Percentiles rank a stretch among this genome's conserved stretches.
phyloP scores from a whole-genome alignment of 2,113 vertebrate genomes.

The Gopherus flavomarginatus region DNA sequence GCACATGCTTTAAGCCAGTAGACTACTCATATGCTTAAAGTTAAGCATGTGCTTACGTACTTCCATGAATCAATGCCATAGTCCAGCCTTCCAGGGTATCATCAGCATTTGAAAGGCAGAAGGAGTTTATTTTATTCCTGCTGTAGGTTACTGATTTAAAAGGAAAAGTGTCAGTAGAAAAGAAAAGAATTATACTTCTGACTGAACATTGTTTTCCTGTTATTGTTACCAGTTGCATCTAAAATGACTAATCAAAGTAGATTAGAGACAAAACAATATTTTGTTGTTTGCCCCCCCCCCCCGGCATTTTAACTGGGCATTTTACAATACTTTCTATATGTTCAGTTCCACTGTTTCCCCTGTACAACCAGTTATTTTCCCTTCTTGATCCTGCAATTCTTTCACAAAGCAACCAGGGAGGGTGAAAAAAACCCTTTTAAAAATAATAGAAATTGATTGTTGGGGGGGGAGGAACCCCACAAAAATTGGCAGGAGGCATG shows the following conservation, averaged over 20 bases:
- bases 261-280: background rate
- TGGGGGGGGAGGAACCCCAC: background rate
- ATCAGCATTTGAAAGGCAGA: background rate
- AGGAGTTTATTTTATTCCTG: background rate
- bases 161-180: background rate
- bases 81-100: background rate
- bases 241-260: background rate
- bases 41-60: background rate
- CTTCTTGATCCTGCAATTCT: background rate
- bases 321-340: background rate
- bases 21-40: background rate
- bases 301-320: background rate
- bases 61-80: background rate
- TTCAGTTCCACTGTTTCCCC: background rate
- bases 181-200: background rate
- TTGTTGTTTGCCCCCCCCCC: background rate
- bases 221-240: background rate
- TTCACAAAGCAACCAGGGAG: background rate
- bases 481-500: background rate
- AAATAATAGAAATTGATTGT: background rate
- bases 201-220: background rate
- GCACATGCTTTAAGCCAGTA: background rate
- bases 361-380: background rate
- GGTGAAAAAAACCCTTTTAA: background rate
- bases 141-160: background rate